Evolutionary conservation across 2,888 invertebrate genomes (phyloP).

Genomic region (Himalopsyche anomala): DNA sequence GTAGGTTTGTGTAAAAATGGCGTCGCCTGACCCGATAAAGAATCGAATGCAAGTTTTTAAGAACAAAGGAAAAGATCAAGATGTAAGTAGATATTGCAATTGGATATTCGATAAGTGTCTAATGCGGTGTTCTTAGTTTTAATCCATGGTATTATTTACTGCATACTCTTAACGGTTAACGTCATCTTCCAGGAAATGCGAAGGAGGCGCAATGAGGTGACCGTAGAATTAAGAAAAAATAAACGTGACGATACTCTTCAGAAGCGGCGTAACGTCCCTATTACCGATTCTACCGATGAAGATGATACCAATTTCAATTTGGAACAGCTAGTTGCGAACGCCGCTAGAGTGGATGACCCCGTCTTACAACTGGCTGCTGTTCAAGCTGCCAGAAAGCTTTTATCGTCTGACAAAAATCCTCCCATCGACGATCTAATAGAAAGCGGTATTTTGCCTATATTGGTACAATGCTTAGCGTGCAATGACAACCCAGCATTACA

Average conservation of each 20-base stretch:
- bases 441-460: slow-evolving; percentile 95
- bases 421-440: slow-evolving; percentile 97
- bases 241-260: slow-evolving; percentile 98
- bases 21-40: slow-evolving; percentile 85
- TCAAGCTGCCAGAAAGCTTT: slow-evolving; percentile 94
- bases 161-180: slow-evolving; percentile 12
- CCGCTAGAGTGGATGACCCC: slow-evolving; percentile 87
- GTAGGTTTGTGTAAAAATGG: slow-evolving; percentile 79
- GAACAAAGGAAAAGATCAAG: slow-evolving; percentile 99
- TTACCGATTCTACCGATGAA: slow-evolving; percentile 88
- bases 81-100: slow-evolving; percentile 81
- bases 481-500: slow-evolving; percentile 93
- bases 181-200: slow-evolving; percentile 90
- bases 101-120: background rate
- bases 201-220: slow-evolving; percentile 96
- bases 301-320: slow-evolving; percentile 82
- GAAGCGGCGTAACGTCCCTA: slow-evolving; percentile 96
- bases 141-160: slow-evolving; percentile 9
- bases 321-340: slow-evolving; percentile 90
- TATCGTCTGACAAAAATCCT: slow-evolving; percentile 98
- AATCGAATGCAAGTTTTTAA: slow-evolving; percentile 96
- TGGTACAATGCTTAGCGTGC: slow-evolving; percentile 92
- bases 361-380: slow-evolving; percentile 92
- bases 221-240: slow-evolving; percentile 97
- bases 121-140: slow-evolving; percentile 51